Evolutionary conservation across 2,113 vertebrate genomes (phyloP).

Genomic region (Notothenia coriiceps): DNA sequence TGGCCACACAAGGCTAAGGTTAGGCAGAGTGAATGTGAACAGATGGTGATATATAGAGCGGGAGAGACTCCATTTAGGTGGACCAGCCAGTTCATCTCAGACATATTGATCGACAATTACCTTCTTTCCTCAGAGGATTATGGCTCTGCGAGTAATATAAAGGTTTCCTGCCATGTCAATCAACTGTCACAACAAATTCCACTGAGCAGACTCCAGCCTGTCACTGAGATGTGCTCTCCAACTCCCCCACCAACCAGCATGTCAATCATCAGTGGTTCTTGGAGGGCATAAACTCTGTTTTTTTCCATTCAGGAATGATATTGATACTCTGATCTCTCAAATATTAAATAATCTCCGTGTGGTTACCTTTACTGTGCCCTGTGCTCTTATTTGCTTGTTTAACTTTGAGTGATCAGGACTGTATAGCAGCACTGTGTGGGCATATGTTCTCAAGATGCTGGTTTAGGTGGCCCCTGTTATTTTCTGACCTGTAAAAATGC

Average conservation of each 20-base stretch:
- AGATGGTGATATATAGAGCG: slow-evolving; percentile 67
- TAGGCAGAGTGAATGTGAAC: slow-evolving; percentile 63
- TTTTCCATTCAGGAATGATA: slow-evolving; percentile 35
- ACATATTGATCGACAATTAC: slow-evolving; percentile 81
- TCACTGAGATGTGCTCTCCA: slow-evolving; percentile 66
- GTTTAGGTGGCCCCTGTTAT: slow-evolving; percentile 38
- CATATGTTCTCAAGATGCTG: slow-evolving; percentile 16
- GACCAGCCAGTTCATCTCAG: slow-evolving; percentile 74
- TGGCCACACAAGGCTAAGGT: slow-evolving; percentile 68
- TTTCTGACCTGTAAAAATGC: slow-evolving; percentile 66
- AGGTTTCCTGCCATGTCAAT: slow-evolving; percentile 83
- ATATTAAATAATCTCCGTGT: slow-evolving; percentile 13
- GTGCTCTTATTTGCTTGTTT: slow-evolving; percentile 29
- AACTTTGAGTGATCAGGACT: slow-evolving; percentile 29
- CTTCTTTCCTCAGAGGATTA: slow-evolving; percentile 80
- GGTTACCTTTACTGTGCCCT: slow-evolving; percentile 30
- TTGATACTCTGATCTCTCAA: slow-evolving; percentile 31
- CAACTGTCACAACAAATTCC: slow-evolving; percentile 80
- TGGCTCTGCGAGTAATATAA: slow-evolving; percentile 82
- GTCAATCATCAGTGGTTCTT: slow-evolving; percentile 60
- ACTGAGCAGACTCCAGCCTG: slow-evolving; percentile 70
- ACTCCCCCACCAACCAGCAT: slow-evolving; percentile 58
- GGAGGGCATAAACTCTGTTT: slow-evolving; percentile 39
- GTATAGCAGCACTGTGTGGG: slow-evolving; percentile 30
- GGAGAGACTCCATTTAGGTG: slow-evolving; percentile 63